Percentiles rank a stretch among this genome's conserved stretches.
These are phyloP conservation scores for Dione juno DNA, from an alignment of 2,888 invertebrate genomes.

Conservation along the genomic window DNA sequence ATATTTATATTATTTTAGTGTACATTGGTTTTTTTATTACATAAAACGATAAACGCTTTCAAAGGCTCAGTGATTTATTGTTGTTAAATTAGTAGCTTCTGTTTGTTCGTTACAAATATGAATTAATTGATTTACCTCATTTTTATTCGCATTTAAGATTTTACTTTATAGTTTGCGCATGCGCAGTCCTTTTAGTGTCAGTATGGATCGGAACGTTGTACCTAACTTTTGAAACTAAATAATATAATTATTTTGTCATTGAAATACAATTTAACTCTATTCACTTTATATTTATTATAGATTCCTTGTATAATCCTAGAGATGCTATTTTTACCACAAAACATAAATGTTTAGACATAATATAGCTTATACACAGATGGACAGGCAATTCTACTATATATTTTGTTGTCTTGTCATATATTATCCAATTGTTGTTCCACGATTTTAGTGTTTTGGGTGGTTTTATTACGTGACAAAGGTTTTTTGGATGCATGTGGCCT, in stretches of 20 bases:
- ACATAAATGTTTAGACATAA: slow-evolving; percentile 34
- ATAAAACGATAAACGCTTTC: slow-evolving; percentile 66
- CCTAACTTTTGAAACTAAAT: slow-evolving; percentile 39
- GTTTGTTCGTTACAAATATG: slow-evolving; percentile 40
- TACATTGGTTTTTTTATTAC: slow-evolving; percentile 70
- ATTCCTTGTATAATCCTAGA: slow-evolving; percentile 36
- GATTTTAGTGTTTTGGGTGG: slow-evolving; percentile 15
- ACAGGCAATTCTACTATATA: slow-evolving; percentile 31
- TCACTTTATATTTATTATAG: slow-evolving; percentile 37
- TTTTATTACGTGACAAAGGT: not conserved
- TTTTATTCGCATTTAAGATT: slow-evolving; percentile 45
- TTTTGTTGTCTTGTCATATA: slow-evolving; percentile 32
- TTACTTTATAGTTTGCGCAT: slow-evolving; percentile 24
- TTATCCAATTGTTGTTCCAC: slow-evolving; percentile 21
- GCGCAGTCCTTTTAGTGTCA: slow-evolving; percentile 48
- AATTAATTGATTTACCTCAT: slow-evolving; percentile 42
- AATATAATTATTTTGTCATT: slow-evolving; percentile 28
- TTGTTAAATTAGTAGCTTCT: slow-evolving; percentile 47
- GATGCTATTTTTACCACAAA: slow-evolving; percentile 43
- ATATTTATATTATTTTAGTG: slow-evolving; percentile 75
- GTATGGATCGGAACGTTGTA: slow-evolving; percentile 44
- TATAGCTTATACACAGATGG: slow-evolving; percentile 34
- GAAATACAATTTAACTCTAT: slow-evolving; percentile 28
- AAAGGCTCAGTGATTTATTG: slow-evolving; percentile 77
- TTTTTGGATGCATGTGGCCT: not conserved